These are phyloP conservation scores for Mustela erminea DNA, from an alignment of 2,797 vertebrate genomes.

Conservation along the genomic window DNA sequence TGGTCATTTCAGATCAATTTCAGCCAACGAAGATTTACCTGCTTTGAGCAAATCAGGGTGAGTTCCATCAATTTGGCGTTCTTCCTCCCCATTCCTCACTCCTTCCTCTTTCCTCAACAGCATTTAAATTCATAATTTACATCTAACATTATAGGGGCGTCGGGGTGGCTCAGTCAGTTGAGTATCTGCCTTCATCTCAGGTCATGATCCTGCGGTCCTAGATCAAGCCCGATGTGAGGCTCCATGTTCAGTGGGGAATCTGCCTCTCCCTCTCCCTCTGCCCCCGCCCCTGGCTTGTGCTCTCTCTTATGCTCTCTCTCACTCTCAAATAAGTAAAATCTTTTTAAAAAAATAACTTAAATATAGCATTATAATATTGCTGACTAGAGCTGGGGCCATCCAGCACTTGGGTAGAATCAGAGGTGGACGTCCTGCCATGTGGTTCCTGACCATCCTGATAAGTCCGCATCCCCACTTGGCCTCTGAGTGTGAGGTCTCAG, in stretches of 20 bases:
- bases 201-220: background rate
- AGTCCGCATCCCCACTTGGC: background rate
- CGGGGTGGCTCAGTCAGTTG: background rate
- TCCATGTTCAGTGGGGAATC: background rate
- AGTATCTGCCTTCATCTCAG: background rate
- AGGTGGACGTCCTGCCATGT: background rate
- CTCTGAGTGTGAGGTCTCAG: background rate
- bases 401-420: background rate
- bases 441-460: background rate
- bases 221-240: background rate
- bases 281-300: background rate
- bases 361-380: background rate
- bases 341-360: background rate
- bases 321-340: background rate
- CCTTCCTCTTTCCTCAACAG: background rate
- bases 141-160: background rate
- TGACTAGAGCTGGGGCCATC: background rate
- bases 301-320: background rate
- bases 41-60: background rate
- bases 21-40: background rate
- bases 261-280: background rate
- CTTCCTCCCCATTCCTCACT: background rate
- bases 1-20: background rate
- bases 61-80: background rate
- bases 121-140: background rate